phyloP scores from a whole-genome alignment of 2,797 vertebrate genomes.

The Morelia viridis region DNA sequence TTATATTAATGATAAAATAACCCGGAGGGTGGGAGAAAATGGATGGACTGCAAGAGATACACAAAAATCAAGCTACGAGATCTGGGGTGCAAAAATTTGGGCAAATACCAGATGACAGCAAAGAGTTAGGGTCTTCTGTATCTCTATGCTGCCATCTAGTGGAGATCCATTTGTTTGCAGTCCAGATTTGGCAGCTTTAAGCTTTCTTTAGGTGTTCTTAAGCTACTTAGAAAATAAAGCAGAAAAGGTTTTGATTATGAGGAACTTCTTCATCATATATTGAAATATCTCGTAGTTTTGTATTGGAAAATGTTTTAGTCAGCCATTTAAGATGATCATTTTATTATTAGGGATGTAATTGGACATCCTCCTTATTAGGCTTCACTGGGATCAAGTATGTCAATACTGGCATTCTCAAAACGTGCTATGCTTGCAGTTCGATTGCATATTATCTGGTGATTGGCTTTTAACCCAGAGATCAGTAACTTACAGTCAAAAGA shows the following conservation, averaged over 20 bases:
- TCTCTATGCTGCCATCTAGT: too few species aligned
- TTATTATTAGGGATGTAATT: conserved; percentile 50
- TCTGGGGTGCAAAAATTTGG: too few species aligned
- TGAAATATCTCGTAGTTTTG: too few species aligned
- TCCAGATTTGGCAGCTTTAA: too few species aligned
- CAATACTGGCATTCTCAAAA: conserved; percentile 46
- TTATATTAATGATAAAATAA: conserved; percentile 56
- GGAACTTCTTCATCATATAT: conserved; percentile 27
- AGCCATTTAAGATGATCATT: conserved; percentile 20
- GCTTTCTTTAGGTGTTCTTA: conserved; percentile 27
- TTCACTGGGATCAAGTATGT: conserved; percentile 49
- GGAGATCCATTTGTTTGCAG: too few species aligned
- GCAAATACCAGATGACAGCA: too few species aligned
- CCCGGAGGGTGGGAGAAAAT: conserved; percentile 50
- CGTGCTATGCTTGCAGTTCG: conserved; percentile 35
- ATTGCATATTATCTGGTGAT: conserved; percentile 41
- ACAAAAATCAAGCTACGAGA: not conserved
- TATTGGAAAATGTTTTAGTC: too few species aligned
- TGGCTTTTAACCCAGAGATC: conserved; percentile 45
- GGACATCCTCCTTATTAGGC: conserved; percentile 53
- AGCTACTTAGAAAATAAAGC: conserved; percentile 44
- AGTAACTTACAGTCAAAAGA: conserved; percentile 6
- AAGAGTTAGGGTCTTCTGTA: too few species aligned
- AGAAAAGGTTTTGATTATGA: conserved; percentile 37
- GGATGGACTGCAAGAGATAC: conserved; percentile 36